A percentile compares a stretch with the other conserved stretches of the same genome.
phyloP scores from a whole-genome alignment of 2,113 vertebrate species.

The Puntigrus tetrazona region DNA sequence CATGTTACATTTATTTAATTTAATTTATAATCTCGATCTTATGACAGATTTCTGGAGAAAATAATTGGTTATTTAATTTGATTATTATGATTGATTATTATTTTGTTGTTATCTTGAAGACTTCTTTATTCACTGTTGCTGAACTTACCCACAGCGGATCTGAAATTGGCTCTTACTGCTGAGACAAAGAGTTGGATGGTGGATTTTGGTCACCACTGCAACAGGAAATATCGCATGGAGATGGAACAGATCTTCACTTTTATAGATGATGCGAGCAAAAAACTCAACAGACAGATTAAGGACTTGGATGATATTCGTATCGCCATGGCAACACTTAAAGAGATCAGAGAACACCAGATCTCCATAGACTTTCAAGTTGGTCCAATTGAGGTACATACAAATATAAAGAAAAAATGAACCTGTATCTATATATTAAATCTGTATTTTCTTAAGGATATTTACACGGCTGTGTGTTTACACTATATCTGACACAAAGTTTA shows the following conservation, averaged over 20 bases:
- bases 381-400: constrained; percentile 84
- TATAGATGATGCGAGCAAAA: constrained; percentile 87
- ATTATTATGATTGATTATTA: background rate
- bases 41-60: background rate
- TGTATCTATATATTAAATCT: too few relatives aligned
- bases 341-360: constrained; percentile 88
- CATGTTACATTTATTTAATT: background rate
- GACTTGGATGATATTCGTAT: constrained; percentile 94
- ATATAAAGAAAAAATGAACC: background rate
- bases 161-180: constrained; percentile 85
- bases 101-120: too few relatives aligned
- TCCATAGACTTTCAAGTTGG: constrained; percentile 86
- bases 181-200: constrained; percentile 91
- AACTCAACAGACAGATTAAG: constrained; percentile 84
- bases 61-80: too few relatives aligned
- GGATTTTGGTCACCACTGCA: constrained; percentile 84
- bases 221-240: constrained; percentile 85
- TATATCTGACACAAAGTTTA: background rate
- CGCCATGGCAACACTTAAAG: constrained; percentile 87
- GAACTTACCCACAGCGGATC: constrained; percentile 71
- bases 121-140: background rate
- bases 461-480: background rate
- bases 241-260: constrained; percentile 90
- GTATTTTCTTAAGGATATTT: too few relatives aligned
- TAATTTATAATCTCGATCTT: too few relatives aligned